phyloP scores from a whole-genome alignment of 1,140 invertebrate species.

The Euglossa dilemma region DNA sequence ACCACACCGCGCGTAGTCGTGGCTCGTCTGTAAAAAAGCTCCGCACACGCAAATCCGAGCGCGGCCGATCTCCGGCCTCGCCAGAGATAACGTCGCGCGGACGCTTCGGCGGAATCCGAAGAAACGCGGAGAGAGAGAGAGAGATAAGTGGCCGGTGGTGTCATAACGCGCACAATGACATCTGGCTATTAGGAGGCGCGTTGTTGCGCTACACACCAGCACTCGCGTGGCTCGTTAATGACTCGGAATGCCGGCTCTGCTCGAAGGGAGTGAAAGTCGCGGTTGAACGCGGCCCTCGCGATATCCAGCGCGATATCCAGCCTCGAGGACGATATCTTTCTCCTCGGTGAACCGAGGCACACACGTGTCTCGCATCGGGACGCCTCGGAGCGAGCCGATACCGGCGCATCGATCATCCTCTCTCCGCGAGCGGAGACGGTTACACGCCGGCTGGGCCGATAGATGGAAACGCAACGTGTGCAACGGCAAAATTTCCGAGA shows the following conservation, averaged over 20 bases:
- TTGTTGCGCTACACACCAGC: background rate
- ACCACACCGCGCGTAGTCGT: conserved; percentile 48
- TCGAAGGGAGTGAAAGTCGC: conserved; percentile 67
- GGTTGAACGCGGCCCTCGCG: conserved; percentile 41
- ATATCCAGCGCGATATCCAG: conserved; percentile 28
- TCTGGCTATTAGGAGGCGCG: conserved; percentile 46
- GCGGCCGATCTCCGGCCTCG: no score
- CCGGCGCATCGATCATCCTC: conserved; percentile 13
- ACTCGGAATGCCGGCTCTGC: conserved; percentile 57
- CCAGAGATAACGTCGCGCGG: background rate
- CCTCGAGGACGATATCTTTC: background rate
- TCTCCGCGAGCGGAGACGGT: background rate
- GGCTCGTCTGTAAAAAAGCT: conserved; percentile 63
- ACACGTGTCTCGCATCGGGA: background rate
- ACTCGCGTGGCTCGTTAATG: conserved; percentile 54
- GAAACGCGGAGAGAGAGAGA: background rate
- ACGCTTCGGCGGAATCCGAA: background rate
- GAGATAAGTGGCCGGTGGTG: conserved; percentile 36
- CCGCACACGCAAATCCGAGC: conserved; percentile 68
- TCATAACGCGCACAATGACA: conserved; percentile 60
- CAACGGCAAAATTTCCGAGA: background rate
- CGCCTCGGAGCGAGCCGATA: background rate
- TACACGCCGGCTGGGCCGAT: background rate
- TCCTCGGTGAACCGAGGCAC: background rate
- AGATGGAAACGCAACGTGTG: background rate